These are phyloP conservation scores for Masnerella sp. DNA, from an alignment of 2,888 invertebrate species.

Conservation along the genomic window DNA sequence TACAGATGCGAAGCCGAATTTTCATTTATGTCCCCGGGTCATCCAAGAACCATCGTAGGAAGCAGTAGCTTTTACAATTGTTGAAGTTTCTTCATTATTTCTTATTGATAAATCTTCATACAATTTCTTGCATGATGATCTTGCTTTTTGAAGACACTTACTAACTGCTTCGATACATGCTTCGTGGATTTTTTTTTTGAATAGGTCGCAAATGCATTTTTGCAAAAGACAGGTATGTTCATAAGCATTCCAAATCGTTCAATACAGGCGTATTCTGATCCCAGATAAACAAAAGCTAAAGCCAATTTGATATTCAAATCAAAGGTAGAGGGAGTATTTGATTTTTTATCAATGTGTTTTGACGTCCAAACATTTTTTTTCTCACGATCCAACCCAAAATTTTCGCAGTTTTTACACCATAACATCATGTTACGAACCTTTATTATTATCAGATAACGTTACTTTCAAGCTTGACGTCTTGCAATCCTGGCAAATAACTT, in stretches of 20 bases:
- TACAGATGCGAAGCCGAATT: slow-evolving; percentile 15
- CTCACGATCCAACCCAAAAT: slow-evolving; percentile 8
- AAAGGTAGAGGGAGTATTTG: slow-evolving; percentile 18
- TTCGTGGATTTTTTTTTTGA: slow-evolving; percentile 4
- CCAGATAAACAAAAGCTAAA: slow-evolving; percentile 21
- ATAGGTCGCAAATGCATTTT: slow-evolving; percentile 11
- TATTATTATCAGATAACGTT: neutral
- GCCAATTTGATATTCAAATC: slow-evolving; percentile 22
- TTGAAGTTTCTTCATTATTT: slow-evolving; percentile 11
- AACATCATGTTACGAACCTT: slow-evolving; percentile 13
- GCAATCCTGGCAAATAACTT: slow-evolving; percentile 15
- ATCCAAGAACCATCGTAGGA: slow-evolving; percentile 20
- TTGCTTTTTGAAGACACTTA: slow-evolving; percentile 10
- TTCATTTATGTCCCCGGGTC: slow-evolving; percentile 25
- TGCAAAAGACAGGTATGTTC: slow-evolving; percentile 22
- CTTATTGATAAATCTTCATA: slow-evolving; percentile 7
- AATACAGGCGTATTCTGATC: slow-evolving; percentile 18
- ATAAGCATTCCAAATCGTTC: slow-evolving; percentile 26
- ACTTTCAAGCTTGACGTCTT: slow-evolving; percentile 20
- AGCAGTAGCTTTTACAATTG: slow-evolving; percentile 12
- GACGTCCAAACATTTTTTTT: slow-evolving; percentile 23
- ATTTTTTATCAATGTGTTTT: slow-evolving; percentile 14
- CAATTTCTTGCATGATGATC: slow-evolving; percentile 9
- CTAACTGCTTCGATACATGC: neutral
- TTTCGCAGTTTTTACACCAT: slow-evolving; percentile 17